Evolutionary conservation across 2,888 invertebrate genomes (phyloP).

Genomic region (Andrena minutula): DNA sequence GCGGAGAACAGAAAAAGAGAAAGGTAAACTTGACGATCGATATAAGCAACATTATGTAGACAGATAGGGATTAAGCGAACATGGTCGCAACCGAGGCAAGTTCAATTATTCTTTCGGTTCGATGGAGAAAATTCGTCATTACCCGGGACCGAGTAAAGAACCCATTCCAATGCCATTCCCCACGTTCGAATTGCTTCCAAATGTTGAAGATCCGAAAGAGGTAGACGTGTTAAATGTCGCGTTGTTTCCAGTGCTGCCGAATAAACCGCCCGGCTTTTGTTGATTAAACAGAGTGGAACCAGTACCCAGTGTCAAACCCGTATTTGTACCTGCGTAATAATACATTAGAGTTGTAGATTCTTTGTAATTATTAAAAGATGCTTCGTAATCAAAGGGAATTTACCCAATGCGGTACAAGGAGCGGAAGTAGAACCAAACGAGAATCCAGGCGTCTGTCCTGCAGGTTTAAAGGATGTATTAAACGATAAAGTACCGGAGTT

Average conservation of each 20-base stretch:
- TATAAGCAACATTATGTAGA: neutral
- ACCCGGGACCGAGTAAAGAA: slow-evolving; percentile 76
- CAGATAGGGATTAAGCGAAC: neutral
- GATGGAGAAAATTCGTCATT: slow-evolving; percentile 21
- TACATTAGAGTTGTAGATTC: too few relatives aligned
- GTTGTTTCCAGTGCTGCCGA: slow-evolving; percentile 85
- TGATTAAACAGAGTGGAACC: slow-evolving; percentile 81
- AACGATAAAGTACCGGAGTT: slow-evolving; percentile 84
- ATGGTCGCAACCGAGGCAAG: neutral
- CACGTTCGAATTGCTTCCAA: slow-evolving; percentile 78
- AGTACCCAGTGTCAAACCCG: slow-evolving; percentile 81
- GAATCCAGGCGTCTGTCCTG: slow-evolving; percentile 83
- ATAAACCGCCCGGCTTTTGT: slow-evolving; percentile 86
- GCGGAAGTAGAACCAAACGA: slow-evolving; percentile 80
- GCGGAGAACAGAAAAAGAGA: slow-evolving; percentile 9
- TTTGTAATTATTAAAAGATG: too few relatives aligned
- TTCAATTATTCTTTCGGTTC: neutral
- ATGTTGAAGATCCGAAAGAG: slow-evolving; percentile 83
- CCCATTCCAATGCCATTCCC: slow-evolving; percentile 75
- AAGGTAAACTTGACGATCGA: neutral
- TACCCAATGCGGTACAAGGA: slow-evolving; percentile 80
- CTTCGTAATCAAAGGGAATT: slow-evolving; percentile 13
- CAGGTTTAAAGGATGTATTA: slow-evolving; percentile 85
- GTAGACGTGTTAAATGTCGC: slow-evolving; percentile 85
- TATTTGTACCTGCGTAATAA: slow-evolving; percentile 76